Evolutionary conservation across 2,888 invertebrate genomes (phyloP).

Genomic region (Papilio protenor): DNA sequence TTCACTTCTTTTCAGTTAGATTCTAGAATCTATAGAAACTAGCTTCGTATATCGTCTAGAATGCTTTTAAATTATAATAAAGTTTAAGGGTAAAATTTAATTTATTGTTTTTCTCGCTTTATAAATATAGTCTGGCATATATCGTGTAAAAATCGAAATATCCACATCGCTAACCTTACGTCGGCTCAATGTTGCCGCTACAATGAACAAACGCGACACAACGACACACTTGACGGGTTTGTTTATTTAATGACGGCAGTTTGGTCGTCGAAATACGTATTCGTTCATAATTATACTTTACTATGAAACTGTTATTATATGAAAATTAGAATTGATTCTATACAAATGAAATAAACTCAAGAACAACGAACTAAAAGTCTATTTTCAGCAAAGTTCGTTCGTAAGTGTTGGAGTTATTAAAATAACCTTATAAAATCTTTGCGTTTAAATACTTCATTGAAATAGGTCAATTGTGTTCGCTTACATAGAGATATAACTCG

Average conservation of each 20-base stretch:
- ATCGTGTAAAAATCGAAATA: neutral
- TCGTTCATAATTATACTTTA: neutral
- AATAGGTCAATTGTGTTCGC: slow-evolving; percentile 38
- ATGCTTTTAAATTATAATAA: neutral
- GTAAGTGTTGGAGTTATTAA: neutral
- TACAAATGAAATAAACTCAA: neutral
- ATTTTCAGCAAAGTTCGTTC: neutral
- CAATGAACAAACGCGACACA: neutral
- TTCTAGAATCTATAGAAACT: neutral
- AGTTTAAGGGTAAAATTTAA: neutral
- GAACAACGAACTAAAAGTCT: neutral
- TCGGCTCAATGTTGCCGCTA: neutral
- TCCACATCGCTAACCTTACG: neutral
- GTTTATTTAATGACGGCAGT: slow-evolving; percentile 8
- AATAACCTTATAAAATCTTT: slow-evolving; percentile 7
- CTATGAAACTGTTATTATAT: neutral
- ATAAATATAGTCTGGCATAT: neutral
- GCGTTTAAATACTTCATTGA: slow-evolving; percentile 23
- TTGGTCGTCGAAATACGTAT: neutral
- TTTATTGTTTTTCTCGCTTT: neutral
- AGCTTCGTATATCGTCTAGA: neutral
- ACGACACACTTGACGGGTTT: neutral
- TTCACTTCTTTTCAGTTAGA: neutral
- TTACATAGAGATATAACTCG: slow-evolving; percentile 9
- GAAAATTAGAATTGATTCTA: neutral